These are phyloP conservation scores for Cyrtonyx montezumae DNA, from an alignment of 2,113 vertebrate genomes.

Conservation along the genomic window DNA sequence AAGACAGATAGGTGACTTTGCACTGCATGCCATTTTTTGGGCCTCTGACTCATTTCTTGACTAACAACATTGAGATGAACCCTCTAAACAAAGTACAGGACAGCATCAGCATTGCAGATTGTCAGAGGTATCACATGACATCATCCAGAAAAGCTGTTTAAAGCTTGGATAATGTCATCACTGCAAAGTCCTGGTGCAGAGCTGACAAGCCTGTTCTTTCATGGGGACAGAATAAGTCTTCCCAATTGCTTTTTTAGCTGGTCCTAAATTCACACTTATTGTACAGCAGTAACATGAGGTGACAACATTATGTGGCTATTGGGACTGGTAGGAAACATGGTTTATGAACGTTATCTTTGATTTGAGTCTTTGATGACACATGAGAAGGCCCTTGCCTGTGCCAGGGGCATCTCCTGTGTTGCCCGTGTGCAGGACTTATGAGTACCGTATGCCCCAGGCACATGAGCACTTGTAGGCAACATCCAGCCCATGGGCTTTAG, in stretches of 20 bases:
- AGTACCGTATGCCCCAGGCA: neutral
- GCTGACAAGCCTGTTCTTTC: neutral
- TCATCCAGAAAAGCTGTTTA: slow-evolving; percentile 13
- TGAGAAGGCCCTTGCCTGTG: neutral
- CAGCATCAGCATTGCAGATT: slow-evolving; percentile 24
- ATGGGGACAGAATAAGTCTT: neutral
- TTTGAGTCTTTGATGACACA: neutral
- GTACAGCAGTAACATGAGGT: neutral
- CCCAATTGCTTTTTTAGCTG: neutral
- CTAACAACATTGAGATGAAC: neutral
- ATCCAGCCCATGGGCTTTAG: neutral
- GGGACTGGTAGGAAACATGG: neutral
- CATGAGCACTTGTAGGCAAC: neutral
- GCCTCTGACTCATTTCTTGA: slow-evolving; percentile 12
- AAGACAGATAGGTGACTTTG: neutral
- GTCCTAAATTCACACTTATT: neutral
- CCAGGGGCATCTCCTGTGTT: neutral
- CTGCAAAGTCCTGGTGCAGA: slow-evolving; percentile 8
- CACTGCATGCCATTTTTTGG: neutral
- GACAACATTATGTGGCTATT: neutral
- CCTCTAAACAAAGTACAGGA: neutral
- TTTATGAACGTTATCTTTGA: neutral
- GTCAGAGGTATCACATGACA: slow-evolving; percentile 17
- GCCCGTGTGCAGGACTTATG: neutral
- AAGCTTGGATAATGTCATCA: neutral